phyloP scores from a whole-genome alignment of 2,797 vertebrate species.

The Mionectes olivaceus region DNA sequence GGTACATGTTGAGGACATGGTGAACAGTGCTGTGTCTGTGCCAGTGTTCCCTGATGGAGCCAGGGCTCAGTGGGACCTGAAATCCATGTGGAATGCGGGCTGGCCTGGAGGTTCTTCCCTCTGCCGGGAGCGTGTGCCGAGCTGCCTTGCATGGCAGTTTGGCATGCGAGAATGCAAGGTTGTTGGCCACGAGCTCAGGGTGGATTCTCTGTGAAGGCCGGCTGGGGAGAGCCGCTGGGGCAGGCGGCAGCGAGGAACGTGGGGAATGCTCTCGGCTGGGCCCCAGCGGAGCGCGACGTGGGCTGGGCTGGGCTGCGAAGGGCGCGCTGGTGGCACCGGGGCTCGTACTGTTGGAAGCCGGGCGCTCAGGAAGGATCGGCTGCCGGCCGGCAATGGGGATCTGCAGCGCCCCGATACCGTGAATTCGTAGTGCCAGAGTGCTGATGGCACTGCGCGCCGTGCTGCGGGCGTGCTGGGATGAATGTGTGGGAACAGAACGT shows the following conservation, averaged over 20 bases:
- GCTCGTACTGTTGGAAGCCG: background rate
- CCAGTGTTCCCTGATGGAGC: background rate
- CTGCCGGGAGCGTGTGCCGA: accelerated
- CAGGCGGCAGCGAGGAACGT: background rate
- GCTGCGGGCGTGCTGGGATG: accelerated
- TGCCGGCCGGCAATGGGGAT: background rate
- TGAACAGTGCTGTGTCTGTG: background rate
- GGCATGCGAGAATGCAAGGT: background rate
- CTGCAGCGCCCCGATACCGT: accelerated
- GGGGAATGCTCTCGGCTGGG: background rate
- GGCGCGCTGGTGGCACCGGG: background rate
- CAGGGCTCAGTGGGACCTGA: background rate
- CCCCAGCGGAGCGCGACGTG: background rate
- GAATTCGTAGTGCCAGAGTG: accelerated
- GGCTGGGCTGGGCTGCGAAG: background rate
- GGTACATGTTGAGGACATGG: accelerated
- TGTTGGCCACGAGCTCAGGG: too few relatives aligned
- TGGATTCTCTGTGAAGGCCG: background rate
- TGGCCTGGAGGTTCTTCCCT: accelerated
- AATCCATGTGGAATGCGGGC: background rate
- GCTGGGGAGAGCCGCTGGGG: background rate
- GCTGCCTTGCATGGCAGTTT: background rate
- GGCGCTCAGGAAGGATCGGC: background rate
- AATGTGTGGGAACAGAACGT: accelerated
- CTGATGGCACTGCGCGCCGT: background rate